Evolutionary conservation across 2,888 invertebrate species (phyloP).

Genomic region (Pristionchus japonicus): DNA sequence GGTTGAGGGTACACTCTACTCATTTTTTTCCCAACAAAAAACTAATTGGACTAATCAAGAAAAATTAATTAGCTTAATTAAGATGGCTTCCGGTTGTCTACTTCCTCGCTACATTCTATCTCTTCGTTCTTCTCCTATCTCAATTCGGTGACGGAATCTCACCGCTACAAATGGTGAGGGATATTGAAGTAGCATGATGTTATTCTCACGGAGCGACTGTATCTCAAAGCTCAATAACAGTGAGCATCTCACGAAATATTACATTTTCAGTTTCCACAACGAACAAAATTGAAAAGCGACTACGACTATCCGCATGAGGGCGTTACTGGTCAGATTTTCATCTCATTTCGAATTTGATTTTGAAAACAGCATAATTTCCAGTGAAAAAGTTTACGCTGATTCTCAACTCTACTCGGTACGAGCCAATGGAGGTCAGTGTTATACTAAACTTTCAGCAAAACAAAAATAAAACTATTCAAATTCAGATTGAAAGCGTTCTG

Average conservation of each 20-base stretch:
- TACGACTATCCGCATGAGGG: slow-evolving; percentile 15
- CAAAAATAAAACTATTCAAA: neutral
- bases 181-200: neutral
- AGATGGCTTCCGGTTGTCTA: neutral
- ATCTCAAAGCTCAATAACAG: too few relatives aligned
- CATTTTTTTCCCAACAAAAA: neutral
- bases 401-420: neutral
- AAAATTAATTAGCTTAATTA: neutral
- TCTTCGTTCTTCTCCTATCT: neutral
- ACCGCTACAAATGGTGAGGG: neutral
- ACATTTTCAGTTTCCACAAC: neutral
- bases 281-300: slow-evolving; percentile 15
- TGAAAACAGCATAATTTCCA: too few relatives aligned
- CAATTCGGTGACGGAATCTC: slow-evolving; percentile 1
- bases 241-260: too few relatives aligned
- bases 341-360: too few relatives aligned
- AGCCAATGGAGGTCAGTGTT: slow-evolving; percentile 22
- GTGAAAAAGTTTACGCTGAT: slow-evolving; percentile 23
- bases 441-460: too few relatives aligned
- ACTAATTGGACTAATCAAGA: neutral
- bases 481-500: slow-evolving; percentile 18
- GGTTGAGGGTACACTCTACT: neutral
- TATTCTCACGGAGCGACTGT: too few relatives aligned
- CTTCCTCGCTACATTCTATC: neutral
- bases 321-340: neutral